Conservation (phyloP, 2,797 vertebrate species). For the Serranus cabrilla region DNA sequence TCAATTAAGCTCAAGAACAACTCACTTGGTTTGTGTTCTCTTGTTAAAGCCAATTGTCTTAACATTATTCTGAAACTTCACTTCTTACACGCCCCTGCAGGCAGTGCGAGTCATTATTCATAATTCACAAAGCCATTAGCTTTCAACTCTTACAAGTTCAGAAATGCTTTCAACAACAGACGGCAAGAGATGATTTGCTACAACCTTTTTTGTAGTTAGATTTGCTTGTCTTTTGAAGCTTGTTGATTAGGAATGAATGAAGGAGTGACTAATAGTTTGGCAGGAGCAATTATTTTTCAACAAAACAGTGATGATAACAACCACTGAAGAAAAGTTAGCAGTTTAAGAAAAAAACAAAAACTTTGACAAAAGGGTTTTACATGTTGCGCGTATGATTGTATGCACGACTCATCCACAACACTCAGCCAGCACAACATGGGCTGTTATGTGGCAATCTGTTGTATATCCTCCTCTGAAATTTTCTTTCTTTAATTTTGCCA, state of each 20-base stretch:
- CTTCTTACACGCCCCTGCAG: conserved; percentile 57
- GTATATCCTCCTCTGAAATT: not conserved
- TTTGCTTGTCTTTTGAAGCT: conserved; percentile 58
- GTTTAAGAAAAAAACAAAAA: not conserved
- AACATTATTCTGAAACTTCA: conserved; percentile 49
- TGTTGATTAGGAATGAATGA: conserved; percentile 58
- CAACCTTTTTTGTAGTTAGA: conserved; percentile 34
- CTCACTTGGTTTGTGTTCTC: conserved; percentile 46
- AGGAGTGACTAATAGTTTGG: conserved; percentile 34
- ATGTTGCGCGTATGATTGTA: conserved; percentile 8
- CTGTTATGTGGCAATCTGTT: not conserved
- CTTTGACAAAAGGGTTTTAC: not conserved
- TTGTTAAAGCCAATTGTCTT: conserved; percentile 63
- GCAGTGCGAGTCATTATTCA: conserved; percentile 67
- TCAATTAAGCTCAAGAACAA: conserved; percentile 45
- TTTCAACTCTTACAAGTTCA: conserved; percentile 68
- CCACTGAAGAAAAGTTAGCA: conserved; percentile 26
- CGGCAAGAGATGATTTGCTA: conserved; percentile 42
- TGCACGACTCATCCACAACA: not conserved
- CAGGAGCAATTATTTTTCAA: conserved; percentile 53
- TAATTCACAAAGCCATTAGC: conserved; percentile 78
- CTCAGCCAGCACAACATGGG: not conserved
- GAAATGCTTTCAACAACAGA: conserved; percentile 65
- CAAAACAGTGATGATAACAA: conserved; percentile 35
- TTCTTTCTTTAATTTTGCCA: not conserved